Evolutionary conservation across 1,140 invertebrate genomes (phyloP).

Genomic region (Habropoda laboriosa): DNA sequence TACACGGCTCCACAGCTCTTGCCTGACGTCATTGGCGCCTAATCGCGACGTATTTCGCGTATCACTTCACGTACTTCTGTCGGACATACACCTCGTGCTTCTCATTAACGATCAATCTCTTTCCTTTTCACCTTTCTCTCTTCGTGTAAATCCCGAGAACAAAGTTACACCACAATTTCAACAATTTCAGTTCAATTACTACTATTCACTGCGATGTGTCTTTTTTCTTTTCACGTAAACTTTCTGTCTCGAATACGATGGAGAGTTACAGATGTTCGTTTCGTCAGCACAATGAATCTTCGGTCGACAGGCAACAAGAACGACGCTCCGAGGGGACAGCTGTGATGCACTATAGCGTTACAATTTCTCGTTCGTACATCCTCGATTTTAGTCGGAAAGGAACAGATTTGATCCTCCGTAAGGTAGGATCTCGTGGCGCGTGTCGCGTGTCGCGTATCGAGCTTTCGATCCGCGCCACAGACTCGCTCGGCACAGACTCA

Average conservation of each 20-base stretch:
- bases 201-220: neutral
- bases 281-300: neutral
- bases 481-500: slow-evolving; percentile 11
- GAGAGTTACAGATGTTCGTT: neutral
- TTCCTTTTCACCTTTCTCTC: no score
- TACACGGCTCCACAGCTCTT: slow-evolving; percentile 48
- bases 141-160: neutral
- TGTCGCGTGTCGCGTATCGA: slow-evolving; percentile 27
- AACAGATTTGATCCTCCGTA: slow-evolving; percentile 11
- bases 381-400: neutral
- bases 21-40: slow-evolving; percentile 76
- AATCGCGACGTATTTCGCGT: slow-evolving; percentile 63
- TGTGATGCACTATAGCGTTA: neutral
- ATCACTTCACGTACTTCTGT: slow-evolving; percentile 20
- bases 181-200: slow-evolving; percentile 6
- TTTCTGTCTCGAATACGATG: neutral
- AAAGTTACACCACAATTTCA: neutral
- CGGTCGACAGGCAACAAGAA: neutral
- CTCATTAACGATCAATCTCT: neutral
- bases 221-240: neutral
- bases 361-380: slow-evolving; percentile 17
- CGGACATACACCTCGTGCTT: slow-evolving; percentile 27
- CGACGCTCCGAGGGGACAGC: neutral
- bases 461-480: slow-evolving; percentile 26
- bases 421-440: slow-evolving; percentile 13